These are phyloP conservation scores for Allolobophora icterica DNA, from an alignment of 2,888 invertebrate species.

Conservation along the genomic window DNA sequence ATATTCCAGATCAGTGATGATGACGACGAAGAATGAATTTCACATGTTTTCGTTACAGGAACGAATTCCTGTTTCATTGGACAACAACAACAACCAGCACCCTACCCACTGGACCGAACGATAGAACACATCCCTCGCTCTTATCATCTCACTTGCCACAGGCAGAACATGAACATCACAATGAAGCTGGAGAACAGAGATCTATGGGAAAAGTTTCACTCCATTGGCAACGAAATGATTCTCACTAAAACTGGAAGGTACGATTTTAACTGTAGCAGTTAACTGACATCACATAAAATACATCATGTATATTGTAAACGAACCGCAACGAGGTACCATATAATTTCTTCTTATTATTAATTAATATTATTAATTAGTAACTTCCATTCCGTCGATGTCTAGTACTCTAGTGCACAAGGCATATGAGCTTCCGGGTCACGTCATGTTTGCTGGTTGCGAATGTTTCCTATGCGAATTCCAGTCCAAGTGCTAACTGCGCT, in stretches of 20 bases:
- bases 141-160: background rate
- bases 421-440: no score
- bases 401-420: no score
- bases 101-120: background rate
- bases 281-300: no score
- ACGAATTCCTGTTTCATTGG: background rate
- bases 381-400: no score
- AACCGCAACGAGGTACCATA: no score
- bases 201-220: conserved; percentile 67
- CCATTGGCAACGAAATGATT: conserved; percentile 68
- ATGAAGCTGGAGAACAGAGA: conserved; percentile 65
- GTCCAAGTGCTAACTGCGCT: background rate
- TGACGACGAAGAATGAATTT: background rate
- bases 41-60: background rate
- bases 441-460: background rate
- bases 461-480: background rate
- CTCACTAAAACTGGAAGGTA: conserved; percentile 68
- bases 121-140: background rate
- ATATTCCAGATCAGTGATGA: background rate
- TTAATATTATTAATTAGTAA: no score
- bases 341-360: no score
- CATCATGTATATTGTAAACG: no score
- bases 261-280: no score
- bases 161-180: conserved; percentile 61
- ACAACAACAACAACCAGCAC: background rate